Evolutionary conservation across 2,797 vertebrate species (phyloP).

Genomic region (Enteromius unitaeniatus): DNA sequence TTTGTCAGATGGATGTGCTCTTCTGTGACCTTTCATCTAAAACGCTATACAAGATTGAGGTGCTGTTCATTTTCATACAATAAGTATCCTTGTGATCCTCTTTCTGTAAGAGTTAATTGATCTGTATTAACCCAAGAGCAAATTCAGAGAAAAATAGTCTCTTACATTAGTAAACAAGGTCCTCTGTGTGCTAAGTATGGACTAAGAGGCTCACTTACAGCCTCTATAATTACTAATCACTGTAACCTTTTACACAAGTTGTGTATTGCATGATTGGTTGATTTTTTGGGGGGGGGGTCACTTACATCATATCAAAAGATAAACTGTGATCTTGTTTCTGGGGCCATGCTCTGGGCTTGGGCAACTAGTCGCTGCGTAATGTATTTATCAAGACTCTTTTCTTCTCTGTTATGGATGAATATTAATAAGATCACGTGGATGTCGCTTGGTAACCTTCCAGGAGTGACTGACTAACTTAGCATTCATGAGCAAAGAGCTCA

Average conservation of each 20-base stretch:
- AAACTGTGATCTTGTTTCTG: background rate
- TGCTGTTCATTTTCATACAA: slow-evolving; percentile 1
- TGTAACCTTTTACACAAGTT: background rate
- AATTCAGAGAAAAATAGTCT: slow-evolving; percentile 54
- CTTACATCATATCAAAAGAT: background rate
- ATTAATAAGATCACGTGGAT: background rate
- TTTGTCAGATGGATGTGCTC: background rate
- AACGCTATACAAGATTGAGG: background rate
- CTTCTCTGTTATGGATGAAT: slow-evolving; percentile 3
- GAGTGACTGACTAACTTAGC: background rate
- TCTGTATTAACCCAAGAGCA: slow-evolving; percentile 6
- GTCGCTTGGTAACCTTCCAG: slow-evolving; percentile 3
- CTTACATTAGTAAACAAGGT: slow-evolving; percentile 56
- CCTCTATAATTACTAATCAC: slow-evolving; percentile 21
- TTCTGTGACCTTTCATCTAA: slow-evolving; percentile 15
- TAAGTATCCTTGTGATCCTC: slow-evolving; percentile 10
- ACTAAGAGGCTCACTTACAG: slow-evolving; percentile 12
- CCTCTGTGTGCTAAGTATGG: slow-evolving; percentile 7
- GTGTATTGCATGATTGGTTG: background rate
- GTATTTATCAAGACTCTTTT: background rate
- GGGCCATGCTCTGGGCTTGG: background rate
- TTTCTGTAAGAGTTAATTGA: slow-evolving; percentile 23
- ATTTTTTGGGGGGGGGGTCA: background rate
- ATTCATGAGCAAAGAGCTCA: background rate
- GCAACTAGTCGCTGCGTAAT: background rate